phyloP scores from a whole-genome alignment of 2,888 invertebrate species.

The Agapostemon virescens region DNA sequence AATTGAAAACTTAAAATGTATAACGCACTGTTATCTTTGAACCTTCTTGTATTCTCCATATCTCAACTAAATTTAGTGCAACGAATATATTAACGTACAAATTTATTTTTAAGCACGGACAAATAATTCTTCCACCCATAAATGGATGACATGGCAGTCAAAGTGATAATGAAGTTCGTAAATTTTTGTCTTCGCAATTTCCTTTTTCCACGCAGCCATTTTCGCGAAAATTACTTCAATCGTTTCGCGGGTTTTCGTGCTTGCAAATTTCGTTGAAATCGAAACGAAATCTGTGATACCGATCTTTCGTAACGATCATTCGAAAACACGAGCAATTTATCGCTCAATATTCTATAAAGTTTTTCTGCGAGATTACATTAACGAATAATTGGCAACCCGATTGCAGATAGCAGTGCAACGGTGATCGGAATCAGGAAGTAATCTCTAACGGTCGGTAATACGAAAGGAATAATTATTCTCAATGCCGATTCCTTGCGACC shows the following conservation, averaged over 20 bases:
- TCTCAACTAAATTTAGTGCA: too few species aligned
- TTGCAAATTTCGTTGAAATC: background rate
- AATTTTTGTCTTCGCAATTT: background rate
- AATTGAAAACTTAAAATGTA: too few species aligned
- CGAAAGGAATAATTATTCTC: background rate
- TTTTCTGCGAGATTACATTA: background rate
- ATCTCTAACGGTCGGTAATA: background rate
- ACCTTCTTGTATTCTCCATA: too few species aligned
- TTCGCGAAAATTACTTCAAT: background rate
- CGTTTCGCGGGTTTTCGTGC: background rate
- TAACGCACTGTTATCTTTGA: too few species aligned
- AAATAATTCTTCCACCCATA: too few species aligned
- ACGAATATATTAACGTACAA: too few species aligned
- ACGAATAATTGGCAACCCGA: background rate
- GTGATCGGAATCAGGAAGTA: slow-evolving; percentile 26
- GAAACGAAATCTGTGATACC: background rate
- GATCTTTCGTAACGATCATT: background rate
- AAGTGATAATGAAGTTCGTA: too few species aligned
- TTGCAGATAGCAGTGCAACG: background rate
- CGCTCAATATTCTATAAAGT: background rate
- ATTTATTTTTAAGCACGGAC: too few species aligned
- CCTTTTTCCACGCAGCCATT: background rate
- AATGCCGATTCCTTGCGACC: background rate
- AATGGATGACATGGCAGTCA: too few species aligned
- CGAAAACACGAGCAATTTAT: background rate